Evolutionary conservation across 2,888 invertebrate species (phyloP).

Genomic region (Hydriomena furcata): DNA sequence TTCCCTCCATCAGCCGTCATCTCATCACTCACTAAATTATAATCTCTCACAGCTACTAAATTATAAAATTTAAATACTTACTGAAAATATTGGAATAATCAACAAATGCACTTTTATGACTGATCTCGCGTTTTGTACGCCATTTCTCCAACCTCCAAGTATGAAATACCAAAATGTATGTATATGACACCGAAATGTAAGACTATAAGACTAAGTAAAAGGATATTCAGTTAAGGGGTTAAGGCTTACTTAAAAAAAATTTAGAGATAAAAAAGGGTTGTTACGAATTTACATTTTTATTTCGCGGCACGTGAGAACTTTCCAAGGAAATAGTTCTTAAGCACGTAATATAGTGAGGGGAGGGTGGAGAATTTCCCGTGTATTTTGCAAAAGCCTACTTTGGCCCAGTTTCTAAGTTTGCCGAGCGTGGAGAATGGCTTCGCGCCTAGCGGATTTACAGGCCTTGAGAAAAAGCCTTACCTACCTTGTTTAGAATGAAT

Average conservation of each 20-base stretch:
- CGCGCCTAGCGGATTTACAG: slow-evolving; percentile 69
- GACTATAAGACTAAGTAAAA: slow-evolving; percentile 1
- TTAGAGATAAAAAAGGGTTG: slow-evolving; percentile 44
- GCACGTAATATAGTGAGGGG: slow-evolving; percentile 67
- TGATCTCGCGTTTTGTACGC: too few relatives aligned
- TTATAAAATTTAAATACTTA: too few relatives aligned
- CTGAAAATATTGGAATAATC: too few relatives aligned
- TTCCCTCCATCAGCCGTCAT: too few relatives aligned
- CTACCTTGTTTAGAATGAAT: slow-evolving; percentile 41
- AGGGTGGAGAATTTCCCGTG: slow-evolving; percentile 62
- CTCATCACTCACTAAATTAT: too few relatives aligned
- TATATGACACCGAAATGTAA: not conserved
- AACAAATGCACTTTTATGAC: too few relatives aligned
- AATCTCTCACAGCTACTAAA: too few relatives aligned
- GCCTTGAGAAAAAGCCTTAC: slow-evolving; percentile 54
- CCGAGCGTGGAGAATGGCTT: slow-evolving; percentile 75
- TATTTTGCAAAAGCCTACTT: slow-evolving; percentile 77
- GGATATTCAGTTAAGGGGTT: slow-evolving; percentile 30
- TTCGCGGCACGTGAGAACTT: slow-evolving; percentile 57
- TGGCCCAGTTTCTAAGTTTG: slow-evolving; percentile 79
- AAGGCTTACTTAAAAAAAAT: slow-evolving; percentile 34
- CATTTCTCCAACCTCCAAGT: too few relatives aligned
- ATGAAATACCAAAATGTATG: too few relatives aligned
- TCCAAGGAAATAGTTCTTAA: slow-evolving; percentile 70
- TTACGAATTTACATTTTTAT: slow-evolving; percentile 64